Percentiles rank a stretch among this genome's conserved stretches.
These are phyloP conservation scores for Drosophila parvula DNA, from an alignment of 1,140 invertebrate species.

Conservation along the genomic window DNA sequence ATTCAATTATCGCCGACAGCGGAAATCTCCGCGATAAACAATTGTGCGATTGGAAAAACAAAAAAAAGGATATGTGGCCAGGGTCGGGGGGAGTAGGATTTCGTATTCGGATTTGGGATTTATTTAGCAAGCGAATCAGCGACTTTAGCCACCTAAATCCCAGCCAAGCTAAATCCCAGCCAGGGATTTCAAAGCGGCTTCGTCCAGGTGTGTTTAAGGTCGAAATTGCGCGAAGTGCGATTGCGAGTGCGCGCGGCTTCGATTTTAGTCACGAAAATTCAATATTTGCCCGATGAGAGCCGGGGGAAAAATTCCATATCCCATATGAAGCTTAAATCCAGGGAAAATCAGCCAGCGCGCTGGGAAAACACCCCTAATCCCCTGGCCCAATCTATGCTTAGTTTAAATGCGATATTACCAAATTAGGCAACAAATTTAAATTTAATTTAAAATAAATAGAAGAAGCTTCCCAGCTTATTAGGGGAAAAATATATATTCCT, in stretches of 20 bases:
- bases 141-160: slow-evolving; percentile 2
- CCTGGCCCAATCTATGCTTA: slow-evolving; percentile 3
- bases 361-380: slow-evolving; percentile 14
- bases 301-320: neutral
- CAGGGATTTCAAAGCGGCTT: neutral
- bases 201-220: slow-evolving; percentile 15
- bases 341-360: slow-evolving; percentile 5
- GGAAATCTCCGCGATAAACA: slow-evolving; percentile 41
- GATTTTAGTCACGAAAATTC: slow-evolving; percentile 22
- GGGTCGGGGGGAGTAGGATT: neutral
- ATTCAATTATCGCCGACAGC: slow-evolving; percentile 63
- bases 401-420: neutral
- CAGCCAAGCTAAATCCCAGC: slow-evolving; percentile 12
- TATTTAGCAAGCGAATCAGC: slow-evolving; percentile 26
- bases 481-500: neutral
- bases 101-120: slow-evolving; percentile 33
- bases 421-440: neutral
- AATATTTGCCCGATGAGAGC: slow-evolving; percentile 5
- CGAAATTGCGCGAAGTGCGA: neutral
- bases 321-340: neutral
- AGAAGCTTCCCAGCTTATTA: neutral
- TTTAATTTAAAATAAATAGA: neutral
- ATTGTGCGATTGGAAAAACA: slow-evolving; percentile 6
- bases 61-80: neutral
- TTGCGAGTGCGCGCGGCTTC: neutral